Conservation (phyloP, 2,113 vertebrate species). For the Spilogale gracilis region DNA sequence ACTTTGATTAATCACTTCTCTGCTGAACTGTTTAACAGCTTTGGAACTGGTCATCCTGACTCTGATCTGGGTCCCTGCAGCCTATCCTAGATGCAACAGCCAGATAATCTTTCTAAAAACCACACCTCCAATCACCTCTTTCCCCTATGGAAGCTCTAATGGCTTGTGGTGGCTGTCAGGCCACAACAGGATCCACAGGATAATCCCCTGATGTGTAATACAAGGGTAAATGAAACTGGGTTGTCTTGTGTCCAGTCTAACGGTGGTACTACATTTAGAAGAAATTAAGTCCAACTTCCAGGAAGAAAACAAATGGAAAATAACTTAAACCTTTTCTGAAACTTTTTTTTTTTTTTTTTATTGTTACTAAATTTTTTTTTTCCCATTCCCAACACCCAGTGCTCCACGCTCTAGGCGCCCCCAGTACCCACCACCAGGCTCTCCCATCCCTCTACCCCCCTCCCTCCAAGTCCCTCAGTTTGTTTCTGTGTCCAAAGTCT, state of each 20-base stretch:
- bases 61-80: not conserved
- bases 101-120: not conserved
- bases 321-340: not conserved
- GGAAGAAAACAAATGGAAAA: not conserved
- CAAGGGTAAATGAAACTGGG: not conserved
- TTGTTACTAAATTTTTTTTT: too few relatives aligned
- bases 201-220: not conserved
- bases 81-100: not conserved
- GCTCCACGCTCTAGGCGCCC: too few relatives aligned
- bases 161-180: not conserved
- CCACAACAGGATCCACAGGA: not conserved
- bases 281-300: not conserved
- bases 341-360: not conserved
- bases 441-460: too few relatives aligned
- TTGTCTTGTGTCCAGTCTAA: not conserved
- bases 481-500: too few relatives aligned
- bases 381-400: too few relatives aligned
- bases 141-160: not conserved
- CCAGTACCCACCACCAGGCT: too few relatives aligned
- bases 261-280: not conserved
- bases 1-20: not conserved
- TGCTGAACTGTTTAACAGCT: not conserved
- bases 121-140: not conserved
- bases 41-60: not conserved
- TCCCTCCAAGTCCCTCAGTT: too few relatives aligned